A percentile compares a stretch with the other conserved stretches of the same genome.
These are phyloP conservation scores for Melanotus villosus DNA, from an alignment of 2,888 invertebrate genomes.

Conservation along the genomic window DNA sequence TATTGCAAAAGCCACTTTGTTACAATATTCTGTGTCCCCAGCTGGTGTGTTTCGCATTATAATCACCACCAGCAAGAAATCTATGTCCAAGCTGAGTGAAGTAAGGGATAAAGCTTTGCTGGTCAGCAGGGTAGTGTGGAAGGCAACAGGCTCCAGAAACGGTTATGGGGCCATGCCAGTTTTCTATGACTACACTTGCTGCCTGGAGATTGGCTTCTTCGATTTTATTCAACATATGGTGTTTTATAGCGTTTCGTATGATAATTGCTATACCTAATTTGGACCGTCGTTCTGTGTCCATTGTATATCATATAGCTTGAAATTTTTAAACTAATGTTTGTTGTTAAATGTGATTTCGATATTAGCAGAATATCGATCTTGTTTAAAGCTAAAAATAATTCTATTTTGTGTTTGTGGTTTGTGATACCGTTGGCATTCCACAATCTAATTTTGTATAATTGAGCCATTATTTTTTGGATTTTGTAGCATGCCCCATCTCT, in stretches of 20 bases:
- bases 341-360: background rate
- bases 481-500: background rate
- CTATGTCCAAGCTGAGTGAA: background rate
- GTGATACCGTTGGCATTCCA: background rate
- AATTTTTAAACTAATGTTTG: background rate
- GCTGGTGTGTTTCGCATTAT: no score
- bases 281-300: background rate
- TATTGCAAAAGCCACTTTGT: no score
- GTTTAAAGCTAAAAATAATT: background rate
- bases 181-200: no score
- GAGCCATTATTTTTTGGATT: conserved; percentile 13
- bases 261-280: background rate
- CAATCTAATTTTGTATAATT: conserved; percentile 15
- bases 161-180: background rate
- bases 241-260: background rate
- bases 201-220: no score
- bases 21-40: no score
- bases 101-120: background rate
- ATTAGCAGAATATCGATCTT: conserved; percentile 7
- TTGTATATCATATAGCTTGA: background rate
- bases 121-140: background rate
- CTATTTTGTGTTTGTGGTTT: no score
- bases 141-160: no score
- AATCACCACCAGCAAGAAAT: no score
- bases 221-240: no score